Evolutionary conservation across 1,140 invertebrate genomes (phyloP), one percentile per base, ranked within the genome.

Genomic region (Macrobrachium nipponense): DNA sequence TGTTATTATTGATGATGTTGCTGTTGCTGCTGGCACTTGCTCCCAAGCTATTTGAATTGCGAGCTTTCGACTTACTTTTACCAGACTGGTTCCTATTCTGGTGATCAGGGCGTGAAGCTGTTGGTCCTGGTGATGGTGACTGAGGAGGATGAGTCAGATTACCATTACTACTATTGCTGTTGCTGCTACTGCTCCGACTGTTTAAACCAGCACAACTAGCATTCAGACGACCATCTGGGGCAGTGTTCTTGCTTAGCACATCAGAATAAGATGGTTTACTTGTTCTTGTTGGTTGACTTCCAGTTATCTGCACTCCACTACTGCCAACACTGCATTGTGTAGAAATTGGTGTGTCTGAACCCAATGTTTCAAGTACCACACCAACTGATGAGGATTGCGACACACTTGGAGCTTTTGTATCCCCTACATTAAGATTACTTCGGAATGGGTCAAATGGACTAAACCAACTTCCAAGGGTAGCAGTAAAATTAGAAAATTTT

Each of bases 221-320:
- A 66, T 44, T 61, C 17, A 60, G 23, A 62, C 78, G 77, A 51
- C 85, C 79, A 59, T 87, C 80, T 62, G 81, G 85, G 11, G 61
- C 73, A 59, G 85, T 79, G 23, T 87, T 87, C 64, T 87, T 87
- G 51, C 79, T 87, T 27, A 87, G 62, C 36, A 87, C 85, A 77
- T 81, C 85, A n/a, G 85, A 87, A 68, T 87, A 87, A n/a, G 85
- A 87, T 73, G 85, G 85, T 60, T 87, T 87, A 58, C 70, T 81
- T 23, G 72, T 36, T 68, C 62, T 75, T 61, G 79, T 59, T 59
- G 78, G 79, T n/a, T 82, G 85, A 18, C 61, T 68, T 18, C 58
- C 23, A n/a, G 43, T 20, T 27, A 68, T 20, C 72, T 87, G 79
- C 17, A 64, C 78, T 44, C 68, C 36, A 60, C 59, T 76, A 18